Evolutionary conservation across 2,797 vertebrate genomes (phyloP), one percentile per base, ranked within the genome.

Genomic region (Pitangus sulphuratus): DNA sequence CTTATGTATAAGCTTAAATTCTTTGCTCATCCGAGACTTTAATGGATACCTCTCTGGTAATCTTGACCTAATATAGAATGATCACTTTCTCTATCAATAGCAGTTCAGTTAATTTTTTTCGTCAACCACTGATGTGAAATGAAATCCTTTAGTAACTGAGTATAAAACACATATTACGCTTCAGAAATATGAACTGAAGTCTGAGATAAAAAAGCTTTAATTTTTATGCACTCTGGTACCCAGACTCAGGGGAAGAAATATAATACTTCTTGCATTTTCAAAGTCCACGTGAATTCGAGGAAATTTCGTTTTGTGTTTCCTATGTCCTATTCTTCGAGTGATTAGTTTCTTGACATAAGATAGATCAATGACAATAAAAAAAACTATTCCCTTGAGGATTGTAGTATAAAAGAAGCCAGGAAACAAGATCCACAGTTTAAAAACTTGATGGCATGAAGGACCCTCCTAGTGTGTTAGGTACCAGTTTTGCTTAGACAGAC

Each of bases 81-180:
- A 87, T 71, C 40, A 47, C 26, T 48, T 83, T 88, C 47, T 84
- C 54, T 64, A 28, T 79, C 35, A 37, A 25, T 64, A 74, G 25
- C 15, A 58, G n/a, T 83, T 92, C 53, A 74, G 56, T 80, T 75
- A 83, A 92, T 83, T 89, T 53, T 82, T 94, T 87, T 87, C 81
- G 62, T 92, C 74, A 85, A 24, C 21, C 33, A 39, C 54, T 66
- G n/a, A 68, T 70, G 31, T 83, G 74, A 93, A 94, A 95, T 62
- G 83, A 91, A 92, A 92, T 80, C n/a, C 50, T 84, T 62, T 71
- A 64, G 47, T 88, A 28, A 81, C 39, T 66, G 31, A 66, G 12
- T 21, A 7, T 57, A 93, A 95, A 92, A 37, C 51, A 70, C 47
- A 86, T 89, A 86, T 93, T 95, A 94, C 64, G 33, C 62, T 82